Conservation (phyloP, 1,140 invertebrate species). For the Orchestia grillus region DNA sequence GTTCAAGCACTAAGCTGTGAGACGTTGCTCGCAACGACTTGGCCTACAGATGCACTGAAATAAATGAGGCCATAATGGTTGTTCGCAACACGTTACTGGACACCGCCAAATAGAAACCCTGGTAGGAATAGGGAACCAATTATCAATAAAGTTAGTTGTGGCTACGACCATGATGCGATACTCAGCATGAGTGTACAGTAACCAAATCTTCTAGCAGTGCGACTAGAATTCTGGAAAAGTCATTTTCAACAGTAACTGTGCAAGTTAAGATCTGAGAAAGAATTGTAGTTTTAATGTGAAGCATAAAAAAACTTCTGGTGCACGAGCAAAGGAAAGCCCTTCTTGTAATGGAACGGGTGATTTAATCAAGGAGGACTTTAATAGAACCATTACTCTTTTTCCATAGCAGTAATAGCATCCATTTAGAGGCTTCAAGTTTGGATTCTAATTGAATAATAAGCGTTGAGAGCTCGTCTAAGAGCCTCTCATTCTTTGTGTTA, state of each 20-base stretch:
- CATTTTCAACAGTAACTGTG: neutral
- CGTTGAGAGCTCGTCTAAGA: neutral
- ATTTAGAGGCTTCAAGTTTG: slow-evolving; percentile 5
- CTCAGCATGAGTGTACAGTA: neutral
- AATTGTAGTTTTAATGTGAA: neutral
- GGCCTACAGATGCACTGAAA: neutral
- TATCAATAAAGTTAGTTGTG: neutral
- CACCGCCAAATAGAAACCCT: neutral
- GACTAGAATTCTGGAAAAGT: neutral
- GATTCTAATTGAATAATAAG: slow-evolving; percentile 41
- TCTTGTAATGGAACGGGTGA: slow-evolving; percentile 5
- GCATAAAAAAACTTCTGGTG: neutral
- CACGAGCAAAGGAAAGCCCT: neutral
- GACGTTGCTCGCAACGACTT: neutral
- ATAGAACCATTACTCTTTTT: slow-evolving; percentile 17
- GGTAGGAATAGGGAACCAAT: neutral
- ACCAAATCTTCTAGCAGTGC: neutral
- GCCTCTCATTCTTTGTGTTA: neutral
- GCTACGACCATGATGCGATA: neutral
- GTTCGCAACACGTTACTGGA: neutral
- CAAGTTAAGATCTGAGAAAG: neutral
- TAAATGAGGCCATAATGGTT: neutral
- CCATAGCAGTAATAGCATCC: slow-evolving; percentile 27
- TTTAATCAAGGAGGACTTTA: slow-evolving; percentile 28
- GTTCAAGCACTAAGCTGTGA: neutral